Evolutionary conservation across 1,140 invertebrate species (phyloP).

Genomic region (Cotesia vestalis): DNA sequence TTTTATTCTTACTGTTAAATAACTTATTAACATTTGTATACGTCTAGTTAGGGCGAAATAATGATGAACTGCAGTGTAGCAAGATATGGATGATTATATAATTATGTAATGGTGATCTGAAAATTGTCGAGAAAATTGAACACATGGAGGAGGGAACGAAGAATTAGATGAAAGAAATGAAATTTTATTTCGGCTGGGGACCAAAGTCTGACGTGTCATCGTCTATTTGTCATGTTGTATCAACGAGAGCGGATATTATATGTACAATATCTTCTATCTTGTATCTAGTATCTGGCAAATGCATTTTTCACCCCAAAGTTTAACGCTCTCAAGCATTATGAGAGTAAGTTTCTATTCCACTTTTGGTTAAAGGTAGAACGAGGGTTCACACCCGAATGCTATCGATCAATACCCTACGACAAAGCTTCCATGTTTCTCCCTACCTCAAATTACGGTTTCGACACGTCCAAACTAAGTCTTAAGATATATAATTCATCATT

Average conservation of each 20-base stretch:
- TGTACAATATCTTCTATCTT: no score
- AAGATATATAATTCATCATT: neutral
- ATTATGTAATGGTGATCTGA: no score
- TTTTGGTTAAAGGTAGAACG: slow-evolving; percentile 10
- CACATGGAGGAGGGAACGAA: no score
- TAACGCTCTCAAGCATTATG: neutral
- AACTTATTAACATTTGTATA: neutral
- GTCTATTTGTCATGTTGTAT: slow-evolving; percentile 24
- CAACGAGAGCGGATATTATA: no score
- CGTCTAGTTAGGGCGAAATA: no score
- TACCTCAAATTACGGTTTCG: slow-evolving; percentile 1
- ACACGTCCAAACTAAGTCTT: neutral
- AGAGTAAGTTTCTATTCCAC: slow-evolving; percentile 3
- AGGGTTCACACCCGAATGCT: slow-evolving; percentile 21
- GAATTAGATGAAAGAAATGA: no score
- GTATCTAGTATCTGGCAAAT: slow-evolving; percentile 8
- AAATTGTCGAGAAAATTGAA: neutral
- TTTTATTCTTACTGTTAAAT: neutral
- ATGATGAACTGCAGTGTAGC: neutral
- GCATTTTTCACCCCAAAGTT: slow-evolving; percentile 13
- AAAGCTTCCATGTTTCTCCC: slow-evolving; percentile 17
- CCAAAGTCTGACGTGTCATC: slow-evolving; percentile 1
- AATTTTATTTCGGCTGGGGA: neutral
- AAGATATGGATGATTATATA: slow-evolving; percentile 3
- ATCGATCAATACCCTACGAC: slow-evolving; percentile 24